These are phyloP conservation scores for Geococcyx californianus DNA, from an alignment of 2,113 vertebrate species.

Conservation along the genomic window DNA sequence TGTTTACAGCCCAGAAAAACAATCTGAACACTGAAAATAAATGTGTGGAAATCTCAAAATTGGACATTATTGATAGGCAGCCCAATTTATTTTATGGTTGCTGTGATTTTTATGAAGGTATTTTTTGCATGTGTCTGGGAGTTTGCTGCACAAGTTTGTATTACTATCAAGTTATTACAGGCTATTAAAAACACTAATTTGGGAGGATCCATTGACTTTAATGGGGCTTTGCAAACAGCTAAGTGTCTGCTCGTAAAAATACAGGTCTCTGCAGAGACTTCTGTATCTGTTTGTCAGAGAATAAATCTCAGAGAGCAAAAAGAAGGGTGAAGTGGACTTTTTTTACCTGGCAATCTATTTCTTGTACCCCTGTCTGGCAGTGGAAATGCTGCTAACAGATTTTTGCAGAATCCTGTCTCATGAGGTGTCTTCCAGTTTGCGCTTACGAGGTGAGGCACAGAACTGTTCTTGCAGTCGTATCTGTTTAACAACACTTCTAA, in stretches of 20 bases:
- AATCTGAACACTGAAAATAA: not conserved
- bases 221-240: not conserved
- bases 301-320: not conserved
- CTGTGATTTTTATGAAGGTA: not conserved
- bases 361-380: not conserved
- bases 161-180: not conserved
- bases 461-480: not conserved
- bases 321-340: not conserved
- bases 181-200: not conserved
- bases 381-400: not conserved
- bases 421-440: not conserved
- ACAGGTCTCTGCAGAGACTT: not conserved
- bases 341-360: not conserved
- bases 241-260: not conserved
- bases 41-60: not conserved
- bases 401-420: not conserved
- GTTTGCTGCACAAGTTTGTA: not conserved
- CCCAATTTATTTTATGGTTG: not conserved
- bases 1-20: not conserved
- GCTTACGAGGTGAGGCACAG: not conserved
- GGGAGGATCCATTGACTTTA: not conserved
- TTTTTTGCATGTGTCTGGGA: not conserved
- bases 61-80: not conserved
- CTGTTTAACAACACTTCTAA: conserved; percentile 14
- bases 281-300: not conserved